Evolutionary conservation across 2,888 invertebrate species (phyloP), one percentile per base, ranked within the genome.

Genomic region (Leptinotarsa rubiginosa): DNA sequence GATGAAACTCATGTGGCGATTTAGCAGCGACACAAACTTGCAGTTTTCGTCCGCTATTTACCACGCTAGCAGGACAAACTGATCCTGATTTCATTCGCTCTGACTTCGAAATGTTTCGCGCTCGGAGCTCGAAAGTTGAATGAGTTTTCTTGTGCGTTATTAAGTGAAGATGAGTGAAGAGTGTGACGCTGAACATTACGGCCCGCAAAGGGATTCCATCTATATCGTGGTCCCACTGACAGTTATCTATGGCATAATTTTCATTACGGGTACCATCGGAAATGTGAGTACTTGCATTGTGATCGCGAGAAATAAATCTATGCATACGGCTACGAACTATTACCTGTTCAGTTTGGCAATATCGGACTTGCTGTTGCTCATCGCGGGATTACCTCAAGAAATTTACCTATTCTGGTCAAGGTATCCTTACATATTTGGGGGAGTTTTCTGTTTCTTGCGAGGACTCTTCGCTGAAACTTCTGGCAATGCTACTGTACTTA

Each of bases 211-310:
- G 31, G 84, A 83, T 67, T 82, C 82, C 65, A 72, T 84, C 7
- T 83, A 82, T 67, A 78, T 83, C 49, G 92, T 94, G 3, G 86
- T 94, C 75, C 94, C 94, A 0, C 92, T 95, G 78, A 95, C 94
- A 1, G 88, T 93, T n/a, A 89, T 94, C 73, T 96, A 96, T 86
- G 87, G 90, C 0, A 79, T 93, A n/a, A 95, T 96, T 82, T 94
- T 96, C 83, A 84, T 96, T 13, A 93, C 92, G 7, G 96, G 96
- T 3, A 88, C 95, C 3, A 88, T 95, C 31, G 96, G 96, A 2
- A 96, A 96, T 86, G 90, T 94, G 59, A 92, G 93, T 83, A 96
- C 96, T 1, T 96, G 96, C 85, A 89, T 96, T 74, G 96, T 97
- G 22, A 96, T 97, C 78, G 91, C 93, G 22, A 90, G 92, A 77